Percentiles rank a stretch among this genome's conserved stretches.
Evolutionary conservation across 2,888 invertebrate genomes (phyloP).

Genomic region (Drosophila stalkeri): DNA sequence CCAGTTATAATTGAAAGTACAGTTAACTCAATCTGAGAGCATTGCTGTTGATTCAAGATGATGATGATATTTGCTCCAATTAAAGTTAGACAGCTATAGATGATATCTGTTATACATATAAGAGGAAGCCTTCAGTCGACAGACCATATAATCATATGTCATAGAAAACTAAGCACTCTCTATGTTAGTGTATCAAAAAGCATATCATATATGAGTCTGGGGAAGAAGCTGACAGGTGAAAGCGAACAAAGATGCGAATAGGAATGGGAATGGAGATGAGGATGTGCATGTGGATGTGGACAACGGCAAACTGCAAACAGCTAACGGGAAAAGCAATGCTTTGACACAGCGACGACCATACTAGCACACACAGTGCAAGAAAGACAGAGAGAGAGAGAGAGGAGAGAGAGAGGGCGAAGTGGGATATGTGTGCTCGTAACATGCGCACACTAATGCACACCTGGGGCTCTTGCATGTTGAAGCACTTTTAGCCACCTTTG

Average conservation of each 20-base stretch:
- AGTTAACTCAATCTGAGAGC: no score
- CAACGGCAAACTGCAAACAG: constrained; percentile 29
- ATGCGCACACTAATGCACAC: constrained; percentile 39
- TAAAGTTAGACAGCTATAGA: no score
- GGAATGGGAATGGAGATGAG: not conserved
- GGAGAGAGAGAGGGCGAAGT: not conserved
- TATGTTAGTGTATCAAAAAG: not conserved
- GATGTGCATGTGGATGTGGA: constrained; percentile 15
- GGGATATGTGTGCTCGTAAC: constrained; percentile 4
- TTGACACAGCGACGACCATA: constrained; percentile 38
- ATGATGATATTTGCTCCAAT: no score
- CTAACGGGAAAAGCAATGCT: constrained; percentile 48
- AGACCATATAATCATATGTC: not conserved
- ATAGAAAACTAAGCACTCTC: not conserved
- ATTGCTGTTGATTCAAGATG: no score
- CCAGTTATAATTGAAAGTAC: no score
- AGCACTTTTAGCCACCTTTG: constrained; percentile 66
- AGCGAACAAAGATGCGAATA: constrained; percentile 6
- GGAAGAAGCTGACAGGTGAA: constrained; percentile 6
- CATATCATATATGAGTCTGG: constrained; percentile 6
- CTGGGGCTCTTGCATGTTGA: constrained; percentile 46
- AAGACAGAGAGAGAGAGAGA: not conserved
- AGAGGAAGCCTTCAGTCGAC: no score
- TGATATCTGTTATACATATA: not conserved
- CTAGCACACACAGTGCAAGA: constrained; percentile 10